Percentiles rank a stretch among this genome's conserved stretches.
These are phyloP conservation scores for Siderastrea siderea DNA, from an alignment of 92 coral and sea anemone species.

Conservation along the genomic window DNA sequence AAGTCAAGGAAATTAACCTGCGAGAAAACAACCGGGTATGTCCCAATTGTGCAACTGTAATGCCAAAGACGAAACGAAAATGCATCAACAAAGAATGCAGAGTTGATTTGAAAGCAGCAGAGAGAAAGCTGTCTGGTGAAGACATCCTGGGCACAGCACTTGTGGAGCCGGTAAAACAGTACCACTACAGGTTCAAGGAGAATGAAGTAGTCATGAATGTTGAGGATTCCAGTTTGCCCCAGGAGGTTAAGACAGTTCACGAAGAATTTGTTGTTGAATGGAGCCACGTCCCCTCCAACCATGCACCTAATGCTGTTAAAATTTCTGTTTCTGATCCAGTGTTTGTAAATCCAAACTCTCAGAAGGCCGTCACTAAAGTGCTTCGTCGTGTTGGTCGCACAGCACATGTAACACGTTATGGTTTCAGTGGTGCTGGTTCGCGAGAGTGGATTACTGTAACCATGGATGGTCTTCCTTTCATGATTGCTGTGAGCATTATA, in stretches of 20 bases:
- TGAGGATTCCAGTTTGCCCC: background rate
- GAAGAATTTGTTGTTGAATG: constrained; percentile 16
- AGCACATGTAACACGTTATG: constrained; percentile 27
- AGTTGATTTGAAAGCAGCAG: constrained; percentile 33
- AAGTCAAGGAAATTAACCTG: background rate
- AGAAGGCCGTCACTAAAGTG: constrained; percentile 11
- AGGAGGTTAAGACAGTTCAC: background rate
- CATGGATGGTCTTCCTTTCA: constrained; percentile 33
- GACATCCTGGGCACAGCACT: constrained; percentile 40
- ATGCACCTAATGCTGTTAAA: background rate
- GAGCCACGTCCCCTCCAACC: constrained; percentile 26
- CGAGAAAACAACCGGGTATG: background rate
- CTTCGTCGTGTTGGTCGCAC: constrained; percentile 15
- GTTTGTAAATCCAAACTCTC: constrained; percentile 27
- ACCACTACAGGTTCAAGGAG: background rate
- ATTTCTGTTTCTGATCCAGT: background rate
- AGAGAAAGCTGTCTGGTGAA: constrained; percentile 25
- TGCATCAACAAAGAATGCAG: constrained; percentile 31
- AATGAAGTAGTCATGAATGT: constrained; percentile 22
- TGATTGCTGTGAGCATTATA: background rate
- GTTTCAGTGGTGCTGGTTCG: constrained; percentile 10
- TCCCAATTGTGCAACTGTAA: background rate
- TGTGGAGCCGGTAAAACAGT: background rate
- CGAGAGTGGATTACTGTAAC: constrained; percentile 35
- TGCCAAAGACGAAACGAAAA: constrained; percentile 12